Conservation (phyloP, 2,113 vertebrate genomes). For the Coptodon bakossiorum region DNA sequence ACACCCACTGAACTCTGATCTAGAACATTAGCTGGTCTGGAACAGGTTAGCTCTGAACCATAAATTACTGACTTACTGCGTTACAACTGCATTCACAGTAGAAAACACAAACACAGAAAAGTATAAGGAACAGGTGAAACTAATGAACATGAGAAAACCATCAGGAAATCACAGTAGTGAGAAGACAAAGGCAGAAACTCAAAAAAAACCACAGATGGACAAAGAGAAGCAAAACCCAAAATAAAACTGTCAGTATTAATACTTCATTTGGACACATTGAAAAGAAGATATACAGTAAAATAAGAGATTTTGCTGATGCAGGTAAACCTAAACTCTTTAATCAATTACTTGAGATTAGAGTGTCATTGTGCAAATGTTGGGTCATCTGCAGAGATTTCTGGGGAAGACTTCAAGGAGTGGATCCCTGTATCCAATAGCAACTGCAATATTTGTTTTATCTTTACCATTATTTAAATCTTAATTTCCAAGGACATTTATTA, state of each 20-base stretch:
- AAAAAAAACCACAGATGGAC: not conserved
- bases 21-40: not conserved
- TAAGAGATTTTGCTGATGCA: not conserved
- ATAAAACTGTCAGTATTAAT: not conserved
- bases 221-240: not conserved
- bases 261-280: accelerated
- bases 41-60: not conserved
- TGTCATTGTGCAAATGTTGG: not conserved
- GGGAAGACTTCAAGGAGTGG: not conserved
- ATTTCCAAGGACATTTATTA: accelerated
- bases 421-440: not conserved
- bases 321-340: not conserved
- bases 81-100: not conserved
- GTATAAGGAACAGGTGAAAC: not conserved
- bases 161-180: not conserved
- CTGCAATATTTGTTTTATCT: not conserved
- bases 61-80: not conserved
- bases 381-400: not conserved
- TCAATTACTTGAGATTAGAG: not conserved
- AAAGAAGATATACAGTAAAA: not conserved
- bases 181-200: not conserved
- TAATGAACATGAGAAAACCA: not conserved
- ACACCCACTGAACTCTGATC: not conserved
- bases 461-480: not conserved
- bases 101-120: not conserved